Base-by-base conservation (phyloP, 2,888 invertebrate species). In the Stenurella melanura region DNA sequence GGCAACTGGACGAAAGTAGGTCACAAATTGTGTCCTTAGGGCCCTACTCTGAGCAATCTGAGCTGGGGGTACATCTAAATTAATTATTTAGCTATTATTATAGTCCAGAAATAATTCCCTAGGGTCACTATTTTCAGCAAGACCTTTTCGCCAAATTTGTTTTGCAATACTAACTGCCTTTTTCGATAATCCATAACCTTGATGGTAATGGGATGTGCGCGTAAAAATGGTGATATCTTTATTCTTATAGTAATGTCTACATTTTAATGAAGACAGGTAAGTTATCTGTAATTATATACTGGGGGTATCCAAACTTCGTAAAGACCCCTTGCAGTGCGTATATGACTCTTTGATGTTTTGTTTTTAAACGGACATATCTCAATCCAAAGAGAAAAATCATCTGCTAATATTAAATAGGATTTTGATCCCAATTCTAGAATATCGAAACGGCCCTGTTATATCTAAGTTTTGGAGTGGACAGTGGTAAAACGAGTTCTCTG, bases 261-360 rank as follows among this genome's bases (percentile, higher is more conserved):
- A 84, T 70, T 66, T 73, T 19, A n/a, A 19, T 58, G 82, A 83
- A 60, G 64, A 84, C 82, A 11, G 82, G 82, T 57, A 82, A 58
- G 70, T 83, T 83, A 68, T 83, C 82, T 38, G 81, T 75, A 68
- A 81, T 80, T 57, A 85, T 81, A 9, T 69, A 66, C 56, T 83
- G 77, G 19, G 86, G 86, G 66, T 84, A 85, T 12, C 84, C 85
- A 70, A 81, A 77, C 10, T 12, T 50, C 7, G 69, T 63, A 21
- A 74, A 74, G 15, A 68, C 42, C n/a, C 67, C 30, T 19, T 74
- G 73, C 56, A 73, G 34, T 19, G 57, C 21, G 21, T 66, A 21
- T 18, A 66, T 73, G 15, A 73, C 73, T 12, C 11, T 56, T 15
- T 0, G 73, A 66, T 17, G 73, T 73, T 58, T 73, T 73, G 57